Evolutionary conservation across 2,797 vertebrate genomes (phyloP), one percentile per base, ranked within the genome.

Genomic region (Sternotherus odoratus): DNA sequence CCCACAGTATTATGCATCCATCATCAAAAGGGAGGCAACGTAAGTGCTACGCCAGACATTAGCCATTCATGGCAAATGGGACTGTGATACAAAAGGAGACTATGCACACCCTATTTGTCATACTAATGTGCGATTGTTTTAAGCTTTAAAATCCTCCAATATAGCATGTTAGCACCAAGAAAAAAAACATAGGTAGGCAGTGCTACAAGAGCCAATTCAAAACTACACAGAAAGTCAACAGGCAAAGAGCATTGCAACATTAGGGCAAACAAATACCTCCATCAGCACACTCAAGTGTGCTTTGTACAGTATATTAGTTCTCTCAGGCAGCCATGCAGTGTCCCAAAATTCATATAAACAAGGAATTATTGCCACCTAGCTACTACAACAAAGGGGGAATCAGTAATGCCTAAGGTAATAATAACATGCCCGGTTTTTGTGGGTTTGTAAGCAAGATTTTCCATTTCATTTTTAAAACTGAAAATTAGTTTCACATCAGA

Each of bases 401-500:
- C 1, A 88, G 66, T 74, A 88, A 77, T 74, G 94, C 2, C n/a
- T 24, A 85, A 46, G 77, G 72, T 36, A 80, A 54, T 36, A 80
- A 54, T 33, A 51, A 77, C 36, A n/a, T 36, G 39, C 39, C 87
- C 66, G 53, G 77, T 66, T 85, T 56, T 77, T 74, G 28, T 1
- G 0, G 15, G 77, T 63, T 57, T 63, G 53, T 50, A 94, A 93
- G 95, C 0, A 89, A 60, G 66, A 93, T 86, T 92, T 88, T 74
- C 72, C 84, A 85, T 85, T 90, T 77, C 79, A 30, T 48, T 81
- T 88, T 77, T 69, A 77, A 54, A 54, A 51, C 23, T 75, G 23
- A 81, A 92, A 90, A 84, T 97, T 96, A 97, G 94, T 93, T 95
- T 89, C 54, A 91, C 80, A 87, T 77, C 91, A 77, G 46, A 96